Base-by-base conservation (phyloP, 2,888 invertebrate genomes). In the Nycteola revayana region DNA sequence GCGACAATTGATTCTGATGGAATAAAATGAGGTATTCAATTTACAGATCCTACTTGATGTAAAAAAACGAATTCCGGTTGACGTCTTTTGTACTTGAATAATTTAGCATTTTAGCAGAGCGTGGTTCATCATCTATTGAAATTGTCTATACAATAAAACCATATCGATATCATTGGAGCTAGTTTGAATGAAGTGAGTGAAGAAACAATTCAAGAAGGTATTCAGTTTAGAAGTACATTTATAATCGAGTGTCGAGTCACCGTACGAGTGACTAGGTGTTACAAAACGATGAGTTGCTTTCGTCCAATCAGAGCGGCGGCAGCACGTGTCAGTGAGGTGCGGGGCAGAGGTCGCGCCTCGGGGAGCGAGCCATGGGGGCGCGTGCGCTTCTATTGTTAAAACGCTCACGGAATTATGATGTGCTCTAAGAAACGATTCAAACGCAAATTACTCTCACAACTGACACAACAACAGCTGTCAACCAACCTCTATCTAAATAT, bases 301-400 rank as follows among this genome's bases (percentile, higher is more conserved):
- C 55, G 57, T 64, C 81, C 83, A 85, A 86, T 85, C 75, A 81
- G 75, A 75, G 67, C 45, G 52, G 47, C 62, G 66, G 71, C 69
- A 75, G 81, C 86, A 82, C 85, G 85, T 77, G 82, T 76, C 63
- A 64, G 64, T 61, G 57, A 61, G 49, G 50, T 56, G 60, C 56
- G 37, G 84, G 82, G 79, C 83, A 82, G 57, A 76, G 84, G 81
- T 81, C 70, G 66, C 68, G 76, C 75, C 74, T 71, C 63, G 51
- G 65, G 71, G 67, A 60, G 60, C 50, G 36, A 37, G 37, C 39
- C 48, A 37, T 35, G 38, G 33, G 49, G 40, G 55, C 59, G 53
- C 56, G 52, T 53, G 57, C 49, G 38, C 44, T 26, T 46, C 57
- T 38, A 64, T 64, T 67, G 64, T 68, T 64, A 58, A 65, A 52